phyloP scores from a whole-genome alignment of 92 coral and sea anemone genomes.

The Zoanthus sociatus region DNA sequence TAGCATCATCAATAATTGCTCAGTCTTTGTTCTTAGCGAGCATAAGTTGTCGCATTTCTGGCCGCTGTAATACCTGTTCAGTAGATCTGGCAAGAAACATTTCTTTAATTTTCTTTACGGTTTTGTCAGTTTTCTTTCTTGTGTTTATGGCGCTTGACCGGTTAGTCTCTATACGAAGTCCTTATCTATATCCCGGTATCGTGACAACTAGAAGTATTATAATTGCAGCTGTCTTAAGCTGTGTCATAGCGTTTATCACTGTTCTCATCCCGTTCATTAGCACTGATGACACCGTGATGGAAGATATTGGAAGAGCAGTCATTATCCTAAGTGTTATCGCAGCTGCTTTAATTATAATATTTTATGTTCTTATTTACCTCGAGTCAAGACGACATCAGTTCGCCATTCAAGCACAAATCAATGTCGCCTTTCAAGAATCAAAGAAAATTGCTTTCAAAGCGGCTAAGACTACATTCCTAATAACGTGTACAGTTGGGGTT shows the following conservation, averaged over 20 bases:
- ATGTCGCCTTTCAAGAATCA: not conserved
- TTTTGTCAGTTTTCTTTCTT: not conserved
- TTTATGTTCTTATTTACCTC: not conserved
- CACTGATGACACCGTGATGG: not conserved
- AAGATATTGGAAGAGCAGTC: not conserved
- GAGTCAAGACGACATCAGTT: conserved; percentile 20
- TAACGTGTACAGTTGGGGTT: not conserved
- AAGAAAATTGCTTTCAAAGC: conserved; percentile 4
- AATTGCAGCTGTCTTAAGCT: not conserved
- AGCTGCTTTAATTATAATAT: not conserved
- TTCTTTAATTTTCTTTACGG: not conserved
- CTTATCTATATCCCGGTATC: not conserved
- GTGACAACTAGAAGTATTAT: not conserved
- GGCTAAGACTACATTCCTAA: conserved; percentile 18
- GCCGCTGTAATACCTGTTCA: not conserved
- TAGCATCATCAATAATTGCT: not conserved
- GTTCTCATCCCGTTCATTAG: not conserved
- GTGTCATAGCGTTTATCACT: not conserved
- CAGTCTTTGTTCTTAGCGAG: conserved; percentile 30
- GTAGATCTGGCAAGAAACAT: conserved; percentile 6
- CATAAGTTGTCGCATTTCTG: conserved; percentile 9
- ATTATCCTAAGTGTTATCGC: not conserved
- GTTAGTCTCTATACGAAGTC: not conserved
- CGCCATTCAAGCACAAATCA: not conserved
- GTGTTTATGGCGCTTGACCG: conserved; percentile 13